Base-by-base conservation (phyloP, 2,113 vertebrate genomes). In the Hippoglossus stenolepis region DNA sequence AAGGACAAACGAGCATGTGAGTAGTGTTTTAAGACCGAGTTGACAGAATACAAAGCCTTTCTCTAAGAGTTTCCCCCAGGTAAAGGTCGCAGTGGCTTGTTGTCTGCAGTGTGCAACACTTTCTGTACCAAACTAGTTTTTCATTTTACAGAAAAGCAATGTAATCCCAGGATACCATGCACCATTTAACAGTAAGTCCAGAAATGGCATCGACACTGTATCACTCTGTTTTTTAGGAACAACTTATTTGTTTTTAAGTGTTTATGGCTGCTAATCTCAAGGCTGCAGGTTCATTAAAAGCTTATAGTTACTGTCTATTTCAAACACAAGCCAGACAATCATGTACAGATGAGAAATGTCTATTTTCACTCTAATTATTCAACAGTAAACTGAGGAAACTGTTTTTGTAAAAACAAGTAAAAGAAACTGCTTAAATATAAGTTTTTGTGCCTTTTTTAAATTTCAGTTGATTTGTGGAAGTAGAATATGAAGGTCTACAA, bases 291-390 rank as follows among this genome's bases (percentile, higher is more conserved):
- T 28, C 45, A 38, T 35, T 4, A 26, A 14, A 12, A 35, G 62
- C 31, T 43, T 43, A 11, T 45, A 51, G 73, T 38, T 49, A 18
- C 5, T 20, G 17, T 35, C 0, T 24, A 62, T 24, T 69, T 35
- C 45, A 26, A 65, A 53, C 13, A 63, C 56, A 67, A 66, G 47
- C 51, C 26, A 65, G 31, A 47, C 54, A 65, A 54, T 66, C 24
- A 15, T 72, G 47, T 58, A 35, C 49, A 62, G 47, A 57, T 70
- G 31, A 66, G 49, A 67, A 59, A 63, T 70, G 73, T 70, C 65
- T 58, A 13, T 63, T 11, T 79, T 69, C 43, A 59, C 56, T 43
- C 49, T 18, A 61, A 78, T 45, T 5, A 70, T 20, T 78, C 54
- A 61, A 43, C 17, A 49, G 73, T 80, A 53, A 13, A 61, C n/a